Base-by-base conservation (phyloP, 2,888 invertebrate species). In the Aethes cnicana region DNA sequence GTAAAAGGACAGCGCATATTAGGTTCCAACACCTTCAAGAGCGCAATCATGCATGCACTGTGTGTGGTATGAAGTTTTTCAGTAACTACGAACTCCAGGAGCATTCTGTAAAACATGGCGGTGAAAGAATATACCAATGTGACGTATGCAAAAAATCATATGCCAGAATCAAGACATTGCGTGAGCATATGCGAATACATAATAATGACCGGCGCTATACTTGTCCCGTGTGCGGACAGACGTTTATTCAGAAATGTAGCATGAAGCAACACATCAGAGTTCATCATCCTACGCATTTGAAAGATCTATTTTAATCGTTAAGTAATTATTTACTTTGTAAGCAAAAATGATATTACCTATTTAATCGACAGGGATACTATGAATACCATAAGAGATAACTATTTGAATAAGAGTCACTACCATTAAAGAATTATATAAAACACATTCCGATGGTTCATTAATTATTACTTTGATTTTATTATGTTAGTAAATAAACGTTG, bases 61-160 rank as follows among this genome's bases (percentile, higher is more conserved):
- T 84, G 1, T 92, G 92, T 36, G 83, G 87, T 0, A 90, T 89
- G 77, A 89, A 90, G 61, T 92, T 91, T 58, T 91, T 90, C 54
- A 86, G 88, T 0, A 91, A 91, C 43, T 90, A 90, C 44, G 91
- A 91, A 55, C 69, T 92, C 17, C 90, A 90, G 23, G 90, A 90
- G 53, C 92, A 92, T 65, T 84, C 88, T 36, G 79, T 90, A 1
- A 91, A 90, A 44, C 92, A 91, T 56, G 85, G 89, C 0, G 90
- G 90, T 0, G 88, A 86, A 23, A 84, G 90, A 62, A 91, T 90
- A 23, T 91, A 87, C 44, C 86, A 90, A 42, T 91, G 91, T 54
- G 86, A 90, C 53, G 81, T 91, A 7, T 91, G 91, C 54, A 81
- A 88, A 54, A 91, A 91, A 57, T 75, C 84, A 0, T 89, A 89